Base-by-base conservation (phyloP, 2,797 vertebrate species). In the Buphagus erythrorhynchus region DNA sequence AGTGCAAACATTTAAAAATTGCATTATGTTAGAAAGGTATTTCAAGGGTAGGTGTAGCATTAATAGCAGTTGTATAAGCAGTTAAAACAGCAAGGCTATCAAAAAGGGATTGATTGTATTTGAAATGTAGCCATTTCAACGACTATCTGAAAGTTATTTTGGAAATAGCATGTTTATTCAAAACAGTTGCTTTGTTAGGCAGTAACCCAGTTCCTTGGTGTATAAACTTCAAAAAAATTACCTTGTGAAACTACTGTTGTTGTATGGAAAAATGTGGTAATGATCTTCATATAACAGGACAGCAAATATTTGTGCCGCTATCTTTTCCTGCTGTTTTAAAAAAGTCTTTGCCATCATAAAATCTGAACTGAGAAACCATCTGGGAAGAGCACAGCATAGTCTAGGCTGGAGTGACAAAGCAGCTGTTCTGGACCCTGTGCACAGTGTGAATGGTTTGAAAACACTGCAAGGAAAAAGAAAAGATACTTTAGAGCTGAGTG, bases 201-300 rank as follows among this genome's bases (percentile, higher is more conserved):
- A 79, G 35, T 71, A 93, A 83, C n/a, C 28, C 26, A 66, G 17
- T 16, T 94, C 35, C 46, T 80, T 36, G 16, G 42, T 75, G 43
- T 91, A 78, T 45, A 75, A 95, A 91, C 51, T 45, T 93, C 59
- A 89, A 77, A 66, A 84, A 49, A 91, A 77, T 88, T 69, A 76
- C 63, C 10, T 91, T 68, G 21, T 86, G 43, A 69, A 91, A 77
- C n/a, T 28, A 73, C 46, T 48, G 29, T 51, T 77, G 31, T 31
- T 29, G 48, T 38, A 72, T 26, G 40, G 72, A 91, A 81, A 77
- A 77, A 63, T 61, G 42, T 0, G 0, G 19, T 36, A 26, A 74
- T 62, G 38, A 9, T 93, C 16, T 89, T 73, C 42, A 55, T 42
- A 21, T 48, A 75, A 68, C 4, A 73, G 20, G 55, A 33, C 6